Percentiles rank a stretch among this genome's conserved stretches.
Evolutionary conservation across 2,888 invertebrate species (phyloP).

Genomic region (Dicycla oo): DNA sequence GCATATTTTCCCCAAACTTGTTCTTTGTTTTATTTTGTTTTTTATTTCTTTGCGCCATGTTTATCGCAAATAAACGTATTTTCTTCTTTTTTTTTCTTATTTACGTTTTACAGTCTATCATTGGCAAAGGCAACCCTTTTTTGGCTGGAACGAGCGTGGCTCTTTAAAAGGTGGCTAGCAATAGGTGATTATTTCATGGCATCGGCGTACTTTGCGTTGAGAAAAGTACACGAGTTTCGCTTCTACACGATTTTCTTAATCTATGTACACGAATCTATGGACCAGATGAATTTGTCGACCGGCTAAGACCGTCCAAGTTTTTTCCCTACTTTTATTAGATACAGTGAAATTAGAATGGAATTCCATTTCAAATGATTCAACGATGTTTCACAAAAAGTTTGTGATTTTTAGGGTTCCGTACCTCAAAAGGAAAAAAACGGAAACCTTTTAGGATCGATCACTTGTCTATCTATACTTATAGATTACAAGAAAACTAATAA

Average conservation of each 20-base stretch:
- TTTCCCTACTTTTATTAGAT: slow-evolving; percentile 41
- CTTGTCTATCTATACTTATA: no score
- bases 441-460: no score
- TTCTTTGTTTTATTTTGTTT: no score
- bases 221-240: neutral
- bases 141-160: neutral
- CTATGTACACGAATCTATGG: slow-evolving; percentile 39
- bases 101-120: neutral
- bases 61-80: no score
- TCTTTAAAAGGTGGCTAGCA: neutral
- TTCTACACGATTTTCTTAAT: slow-evolving; percentile 20
- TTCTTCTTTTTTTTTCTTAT: no score
- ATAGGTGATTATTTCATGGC: neutral
- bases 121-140: neutral
- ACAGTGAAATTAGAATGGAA: slow-evolving; percentile 64
- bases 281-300: slow-evolving; percentile 60
- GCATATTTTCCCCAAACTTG: no score
- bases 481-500: no score
- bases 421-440: no score
- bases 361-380: slow-evolving; percentile 49
- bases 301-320: slow-evolving; percentile 40
- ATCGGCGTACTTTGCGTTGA: neutral
- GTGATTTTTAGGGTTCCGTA: slow-evolving; percentile 23
- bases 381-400: slow-evolving; percentile 12
- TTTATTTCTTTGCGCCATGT: no score